phyloP scores from a whole-genome alignment of 2,888 invertebrate species.

The Arctia plantaginis region DNA sequence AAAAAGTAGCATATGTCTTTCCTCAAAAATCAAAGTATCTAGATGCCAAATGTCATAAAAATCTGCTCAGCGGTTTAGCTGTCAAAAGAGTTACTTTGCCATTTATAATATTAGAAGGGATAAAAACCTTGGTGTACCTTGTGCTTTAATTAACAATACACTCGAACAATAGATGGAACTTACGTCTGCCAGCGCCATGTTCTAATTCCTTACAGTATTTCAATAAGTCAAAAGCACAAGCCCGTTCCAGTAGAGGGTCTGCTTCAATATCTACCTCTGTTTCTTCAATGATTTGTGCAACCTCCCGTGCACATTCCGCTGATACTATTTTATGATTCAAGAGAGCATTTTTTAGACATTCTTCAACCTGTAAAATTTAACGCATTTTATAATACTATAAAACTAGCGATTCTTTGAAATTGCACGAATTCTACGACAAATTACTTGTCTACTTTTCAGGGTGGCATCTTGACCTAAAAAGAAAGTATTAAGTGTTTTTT shows the following conservation, averaged over 20 bases:
- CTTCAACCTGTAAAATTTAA: conserved; percentile 89
- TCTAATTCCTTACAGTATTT: conserved; percentile 93
- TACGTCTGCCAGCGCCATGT: conserved; percentile 96
- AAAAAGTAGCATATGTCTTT: too few species aligned
- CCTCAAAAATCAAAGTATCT: too few species aligned
- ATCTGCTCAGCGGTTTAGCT: too few species aligned
- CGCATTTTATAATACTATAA: neutral
- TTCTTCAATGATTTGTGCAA: conserved; percentile 95
- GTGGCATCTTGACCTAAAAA: too few species aligned
- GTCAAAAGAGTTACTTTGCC: too few species aligned
- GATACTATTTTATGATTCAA: conserved; percentile 91
- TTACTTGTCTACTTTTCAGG: too few species aligned
- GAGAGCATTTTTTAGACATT: conserved; percentile 96
- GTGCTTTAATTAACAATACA: neutral
- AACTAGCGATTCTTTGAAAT: neutral
- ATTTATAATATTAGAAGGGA: too few species aligned
- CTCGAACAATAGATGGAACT: conserved; percentile 64
- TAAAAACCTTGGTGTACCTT: too few species aligned
- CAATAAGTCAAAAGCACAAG: conserved; percentile 94
- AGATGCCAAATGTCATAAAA: too few species aligned
- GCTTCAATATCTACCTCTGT: conserved; percentile 97
- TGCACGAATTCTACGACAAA: too few species aligned
- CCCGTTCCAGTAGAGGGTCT: conserved; percentile 95
- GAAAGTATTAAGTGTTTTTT: too few species aligned
- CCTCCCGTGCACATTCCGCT: conserved; percentile 92